A percentile compares a stretch with the other conserved stretches of the same genome.
These are phyloP conservation scores for Macropus fuliginosus DNA, from an alignment of 2,797 vertebrate genomes.

Conservation along the genomic window DNA sequence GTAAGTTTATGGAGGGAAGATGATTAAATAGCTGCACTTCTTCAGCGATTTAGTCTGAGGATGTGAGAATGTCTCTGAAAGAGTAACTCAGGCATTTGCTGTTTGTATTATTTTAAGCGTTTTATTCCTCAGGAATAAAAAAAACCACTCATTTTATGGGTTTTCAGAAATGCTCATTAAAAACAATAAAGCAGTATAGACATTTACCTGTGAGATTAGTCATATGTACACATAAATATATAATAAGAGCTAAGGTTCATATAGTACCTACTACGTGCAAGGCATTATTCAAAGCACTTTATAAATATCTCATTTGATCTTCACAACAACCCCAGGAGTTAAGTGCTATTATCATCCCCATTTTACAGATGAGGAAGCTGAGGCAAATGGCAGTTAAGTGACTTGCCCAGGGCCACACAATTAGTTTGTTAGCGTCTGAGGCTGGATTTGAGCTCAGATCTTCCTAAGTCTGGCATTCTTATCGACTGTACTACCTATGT, in stretches of 20 bases:
- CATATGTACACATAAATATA: neutral
- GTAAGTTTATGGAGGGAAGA: slow-evolving; percentile 17
- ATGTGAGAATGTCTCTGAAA: slow-evolving; percentile 12
- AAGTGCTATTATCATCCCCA: neutral
- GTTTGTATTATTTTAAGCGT: neutral
- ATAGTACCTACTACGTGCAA: neutral
- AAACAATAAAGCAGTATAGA: neutral
- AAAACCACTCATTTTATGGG: slow-evolving; percentile 11
- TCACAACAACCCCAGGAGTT: neutral
- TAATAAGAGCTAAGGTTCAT: neutral
- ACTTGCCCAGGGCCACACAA: neutral
- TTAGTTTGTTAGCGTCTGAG: neutral
- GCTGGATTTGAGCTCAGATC: neutral
- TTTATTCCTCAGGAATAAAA: slow-evolving; percentile 21
- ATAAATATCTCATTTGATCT: neutral
- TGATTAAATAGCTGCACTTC: neutral
- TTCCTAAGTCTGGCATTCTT: neutral
- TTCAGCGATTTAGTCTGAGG: slow-evolving; percentile 8
- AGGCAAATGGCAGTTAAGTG: neutral
- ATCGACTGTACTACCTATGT: neutral
- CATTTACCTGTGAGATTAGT: slow-evolving; percentile 4
- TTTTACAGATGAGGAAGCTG: neutral
- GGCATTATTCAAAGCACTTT: neutral
- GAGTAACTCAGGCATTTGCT: slow-evolving; percentile 9
- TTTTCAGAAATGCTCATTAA: slow-evolving; percentile 7